Conservation (phyloP, 1,140 invertebrate genomes). For the honey bee (Apis mellifera) region DNA sequence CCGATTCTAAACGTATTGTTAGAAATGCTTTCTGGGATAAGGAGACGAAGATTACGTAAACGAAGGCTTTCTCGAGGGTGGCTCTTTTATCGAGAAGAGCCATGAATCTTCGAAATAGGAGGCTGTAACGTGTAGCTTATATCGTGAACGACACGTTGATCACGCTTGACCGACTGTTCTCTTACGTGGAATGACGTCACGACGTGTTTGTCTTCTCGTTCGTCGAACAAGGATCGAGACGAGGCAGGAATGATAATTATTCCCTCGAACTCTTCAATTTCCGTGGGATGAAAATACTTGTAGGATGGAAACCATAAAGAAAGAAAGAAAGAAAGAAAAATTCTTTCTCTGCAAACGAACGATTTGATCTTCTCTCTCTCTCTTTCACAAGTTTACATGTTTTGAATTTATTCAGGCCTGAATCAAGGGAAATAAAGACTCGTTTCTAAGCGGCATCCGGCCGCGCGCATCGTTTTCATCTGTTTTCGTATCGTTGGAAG, state of each 20-base stretch:
- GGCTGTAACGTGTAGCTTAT: background rate
- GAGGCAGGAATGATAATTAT: background rate
- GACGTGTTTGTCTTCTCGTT: background rate
- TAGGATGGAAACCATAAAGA: background rate
- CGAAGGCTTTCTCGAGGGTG: background rate
- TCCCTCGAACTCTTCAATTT: background rate
- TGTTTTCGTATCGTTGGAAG: background rate
- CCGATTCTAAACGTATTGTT: too few species aligned
- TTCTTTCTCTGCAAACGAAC: background rate
- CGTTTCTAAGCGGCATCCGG: background rate
- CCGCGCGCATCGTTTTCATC: background rate
- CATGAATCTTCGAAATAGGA: background rate
- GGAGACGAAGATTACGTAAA: background rate
- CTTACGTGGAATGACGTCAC: constrained; percentile 53
- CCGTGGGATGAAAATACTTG: background rate
- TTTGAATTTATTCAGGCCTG: background rate
- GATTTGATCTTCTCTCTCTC: background rate
- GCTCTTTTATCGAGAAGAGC: too few species aligned
- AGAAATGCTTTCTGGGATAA: too few species aligned
- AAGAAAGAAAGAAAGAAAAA: too few species aligned
- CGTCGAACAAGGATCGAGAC: background rate
- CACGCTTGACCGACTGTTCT: constrained; percentile 33
- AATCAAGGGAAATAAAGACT: background rate
- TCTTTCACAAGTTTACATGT: too few species aligned
- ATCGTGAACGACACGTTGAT: constrained; percentile 9